Base-by-base conservation (phyloP, 1,140 invertebrate species). In the Chrysomallon squamiferum region DNA sequence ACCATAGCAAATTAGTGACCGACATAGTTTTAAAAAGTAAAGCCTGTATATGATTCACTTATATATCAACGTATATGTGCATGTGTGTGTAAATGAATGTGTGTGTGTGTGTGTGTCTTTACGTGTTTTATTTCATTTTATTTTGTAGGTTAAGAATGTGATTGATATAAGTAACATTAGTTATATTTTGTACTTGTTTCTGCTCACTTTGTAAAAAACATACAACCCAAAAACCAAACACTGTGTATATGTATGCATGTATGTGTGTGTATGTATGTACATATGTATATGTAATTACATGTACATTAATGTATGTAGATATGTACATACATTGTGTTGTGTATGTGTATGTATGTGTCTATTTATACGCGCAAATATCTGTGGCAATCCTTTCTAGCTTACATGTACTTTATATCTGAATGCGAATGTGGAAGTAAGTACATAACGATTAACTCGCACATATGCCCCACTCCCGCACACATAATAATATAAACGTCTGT, bases 281-380 rank as follows among this genome's bases (percentile, higher is more conserved):
- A 32, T 57, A 32, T 57, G 27, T 57, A 57, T 32, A n/a, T n/a
- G 27, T 32, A 57, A 29, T 13, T 57, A 27, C 32, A 32, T 57
- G 32, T 57, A 32, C 32, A 57, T 57, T 13, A 29, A 57, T 57
- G 27, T 57, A 59, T 13, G 32, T 30, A 59, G n/a, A 13, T 59
- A 41, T 41, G 18, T 43, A 59, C 25, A 43, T 41, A 41, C 25
- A 25, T 43, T 15, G 35, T 7, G n/a, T 20, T 43, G 35, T 43
- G 25, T 43, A 22, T 43, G 41, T 20, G 29, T 27, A 59, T 35
- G 32, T 38, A 59, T 13, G 32, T 27, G 25, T 41, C 20, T 27
- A 59, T 30, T 22, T 43, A 43, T 27, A 22, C 11, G 32, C 25
- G 32, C 41, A 43, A 38, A n/a, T 43, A n/a, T 43, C 9, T 43